Base-by-base conservation (phyloP, 2,113 vertebrate species). In the Phylloscopus trochiloides region DNA sequence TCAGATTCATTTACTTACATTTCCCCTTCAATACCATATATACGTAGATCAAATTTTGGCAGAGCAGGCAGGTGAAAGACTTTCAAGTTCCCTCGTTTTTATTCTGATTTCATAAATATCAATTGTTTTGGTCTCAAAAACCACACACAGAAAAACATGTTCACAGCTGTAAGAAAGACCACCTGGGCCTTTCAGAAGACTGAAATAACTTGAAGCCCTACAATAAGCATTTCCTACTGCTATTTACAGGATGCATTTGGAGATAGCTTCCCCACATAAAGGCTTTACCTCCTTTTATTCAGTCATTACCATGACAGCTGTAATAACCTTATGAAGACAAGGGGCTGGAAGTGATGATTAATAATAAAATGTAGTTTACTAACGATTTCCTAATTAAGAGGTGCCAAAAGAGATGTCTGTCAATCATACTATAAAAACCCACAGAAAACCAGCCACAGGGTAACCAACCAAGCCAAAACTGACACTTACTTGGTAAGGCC, bases 401-500 rank as follows among this genome's bases (percentile, higher is more conserved):
- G 32, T 26, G 14, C 57, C 25, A 74, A n/a, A 68, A 77, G 21
- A 34, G 34, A 34, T 34, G 34, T 34, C 29, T 48, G 42, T 45
- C 36, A 80, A 9, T 61, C 18, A 9, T 8, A 31, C 12, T 8
- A 54, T 8, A n/a, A 85, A 77, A 71, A n/a, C 8, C 19, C 55
- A 51, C 16, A 66, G 20, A 68, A 90, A 54, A 43, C 29, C 21
- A 40, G 24, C 3, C 25, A 5, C 55, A 58, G 28, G 8, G 32
- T 21, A 88, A 45, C 28, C 31, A 81, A 5, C 10, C 7, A 55
- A 80, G 42, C 10, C 62, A 63, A 58, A 77, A 62, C 21, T 24
- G 29, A 54, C 38, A 99, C 99, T 98, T 97, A 99, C 99, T 99
- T 52, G 99, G 99, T 98, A 99, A 98, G 19, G 98, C 98, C 51